Evolutionary conservation across 2,113 vertebrate species (phyloP), one percentile per base, ranked within the genome.

Genomic region (Cinclus cinclus): DNA sequence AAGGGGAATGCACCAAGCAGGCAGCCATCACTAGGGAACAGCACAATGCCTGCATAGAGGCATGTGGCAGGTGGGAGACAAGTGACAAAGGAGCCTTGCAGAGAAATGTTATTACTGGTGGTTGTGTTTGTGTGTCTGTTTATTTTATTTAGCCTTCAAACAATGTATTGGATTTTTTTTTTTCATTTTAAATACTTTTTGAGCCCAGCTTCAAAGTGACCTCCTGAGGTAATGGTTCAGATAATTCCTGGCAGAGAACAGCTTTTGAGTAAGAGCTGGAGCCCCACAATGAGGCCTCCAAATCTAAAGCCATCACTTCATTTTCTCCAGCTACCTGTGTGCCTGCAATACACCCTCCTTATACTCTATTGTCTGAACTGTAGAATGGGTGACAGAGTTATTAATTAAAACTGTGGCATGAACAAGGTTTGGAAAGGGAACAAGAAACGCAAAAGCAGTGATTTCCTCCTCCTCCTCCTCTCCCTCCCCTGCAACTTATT

Each of bases 351-450:
- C 50, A 46, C 86, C 87, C 47, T 89, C 67, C 70, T 83, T 75
- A 3, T 49, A 49, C 41, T 83, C 67, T 56, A 95, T 91, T 97
- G 67, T 90, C 68, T 83, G 82, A 94, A 81, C 81, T 60, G 42
- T 33, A 58, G 69, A 74, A 90, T 46, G n/a, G 46, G 37, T 42
- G 90, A 71, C 82, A 90, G 83, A 67, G 77, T 91, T 95, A 92
- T 94, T 96, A 90, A 97, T 94, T 94, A 94, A 84, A 96, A 89
- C 42, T 35, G 24, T 80, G 37, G 47, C 59, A 10, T 74, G 74
- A 52, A 69, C n/a, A 63, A 50, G 59, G 23, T 85, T 94, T 90
- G 75, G 83, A 95, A 93, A 84, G 55, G 83, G 68, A 95, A 84
- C 37, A 55, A 95, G 83, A 96, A 92, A 90, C 4, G 9, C 5